Base-by-base conservation (phyloP, 64 coral and sea anemone species). In the Hydrozoanthus tunicans region DNA sequence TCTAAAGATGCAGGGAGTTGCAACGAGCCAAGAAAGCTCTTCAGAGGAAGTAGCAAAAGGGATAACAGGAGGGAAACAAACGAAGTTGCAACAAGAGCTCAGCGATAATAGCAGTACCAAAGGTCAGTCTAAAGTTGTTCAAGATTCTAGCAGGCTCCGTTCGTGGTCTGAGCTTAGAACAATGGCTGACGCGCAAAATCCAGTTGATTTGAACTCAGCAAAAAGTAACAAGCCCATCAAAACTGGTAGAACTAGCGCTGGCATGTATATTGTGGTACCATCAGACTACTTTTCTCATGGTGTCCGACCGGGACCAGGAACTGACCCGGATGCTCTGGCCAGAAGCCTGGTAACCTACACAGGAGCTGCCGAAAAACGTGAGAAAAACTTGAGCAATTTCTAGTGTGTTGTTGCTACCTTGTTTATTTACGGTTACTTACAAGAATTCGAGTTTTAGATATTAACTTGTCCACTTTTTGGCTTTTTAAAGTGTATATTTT, bases 161-260 rank as follows among this genome's bases (percentile, higher is more conserved):
- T 84, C 51, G 2, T 68, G 81, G 81, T 72, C 83, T 6, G 54
- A 73, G 26, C 13, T 5, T 72, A 73, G 66, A 67, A 86, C 66
- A 56, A 86, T 73, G 53, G 53, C 52, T 32, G 24, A 88, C 17
- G 11, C 59, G 15, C 68, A 73, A 17, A 59, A n/a, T 14, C 67
- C 54, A 15, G 8, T 12, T 10, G 7, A 6, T 5, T 9, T 27
- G 4, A 86, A 59, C 27, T 15, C 67, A 6, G 54, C 25, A 52
- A 69, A 75, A 26, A 25, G 5, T 17, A n/a, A 32, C 17, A 75
- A 75, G 8, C 2, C 56, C 4, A 11, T 11, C 43, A 75, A 88
- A 69, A 58, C 69, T 10, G 70, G 69, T 88, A 75, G 57, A 61
- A 88, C 84, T 58, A 88, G 84, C 51, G 69, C 84, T 51, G 84